Evolutionary conservation across 2,113 vertebrate species (phyloP).

Genomic region (Macaca mulatta): DNA sequence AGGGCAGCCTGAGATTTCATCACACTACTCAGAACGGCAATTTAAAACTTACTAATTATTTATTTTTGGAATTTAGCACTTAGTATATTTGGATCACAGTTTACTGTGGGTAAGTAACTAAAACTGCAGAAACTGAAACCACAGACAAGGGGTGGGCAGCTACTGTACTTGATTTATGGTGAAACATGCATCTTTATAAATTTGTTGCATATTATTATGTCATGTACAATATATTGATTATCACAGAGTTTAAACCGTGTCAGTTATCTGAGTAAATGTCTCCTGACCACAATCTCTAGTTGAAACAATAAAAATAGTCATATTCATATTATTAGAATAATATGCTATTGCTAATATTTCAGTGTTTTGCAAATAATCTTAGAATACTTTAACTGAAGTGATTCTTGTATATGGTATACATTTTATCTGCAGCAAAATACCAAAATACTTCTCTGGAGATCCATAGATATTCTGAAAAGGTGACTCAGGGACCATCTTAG

Average conservation of each 20-base stretch:
- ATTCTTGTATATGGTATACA: neutral
- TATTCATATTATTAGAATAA: neutral
- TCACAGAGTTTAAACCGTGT: neutral
- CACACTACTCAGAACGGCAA: neutral
- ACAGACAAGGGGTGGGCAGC: neutral
- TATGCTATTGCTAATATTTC: neutral
- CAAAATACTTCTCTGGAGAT: neutral
- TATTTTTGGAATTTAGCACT: neutral
- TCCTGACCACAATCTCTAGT: neutral
- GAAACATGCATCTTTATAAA: neutral
- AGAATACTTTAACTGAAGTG: neutral
- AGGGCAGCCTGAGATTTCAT: neutral
- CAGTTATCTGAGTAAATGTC: neutral
- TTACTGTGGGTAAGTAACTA: neutral
- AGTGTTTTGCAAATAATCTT: neutral
- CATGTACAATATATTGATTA: neutral
- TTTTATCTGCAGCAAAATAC: neutral
- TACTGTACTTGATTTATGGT: neutral
- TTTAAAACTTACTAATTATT: neutral
- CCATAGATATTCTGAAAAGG: neutral
- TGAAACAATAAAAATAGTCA: neutral
- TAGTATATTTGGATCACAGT: neutral
- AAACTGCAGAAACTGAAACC: neutral
- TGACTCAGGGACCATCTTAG: neutral
- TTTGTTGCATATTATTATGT: neutral